Evolutionary conservation across 1,140 invertebrate species (phyloP).

Genomic region (Luehdorfia chinensis): DNA sequence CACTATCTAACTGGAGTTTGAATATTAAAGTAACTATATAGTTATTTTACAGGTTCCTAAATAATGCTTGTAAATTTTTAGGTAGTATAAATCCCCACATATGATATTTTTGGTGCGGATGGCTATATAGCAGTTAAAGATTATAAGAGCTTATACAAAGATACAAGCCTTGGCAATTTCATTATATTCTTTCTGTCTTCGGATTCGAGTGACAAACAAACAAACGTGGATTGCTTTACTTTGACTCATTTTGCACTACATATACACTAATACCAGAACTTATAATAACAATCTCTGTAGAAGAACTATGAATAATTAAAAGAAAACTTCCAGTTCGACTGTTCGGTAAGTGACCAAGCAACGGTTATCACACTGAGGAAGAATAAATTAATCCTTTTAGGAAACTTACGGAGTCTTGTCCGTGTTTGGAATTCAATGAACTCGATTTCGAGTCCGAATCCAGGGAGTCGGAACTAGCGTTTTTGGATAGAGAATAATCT

Average conservation of each 20-base stretch:
- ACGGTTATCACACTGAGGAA: slow-evolving; percentile 52
- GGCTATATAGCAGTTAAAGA: too few relatives aligned
- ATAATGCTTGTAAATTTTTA: too few relatives aligned
- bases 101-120: too few relatives aligned
- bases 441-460: slow-evolving; percentile 88
- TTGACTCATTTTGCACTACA: slow-evolving; percentile 42
- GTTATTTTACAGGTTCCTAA: too few relatives aligned
- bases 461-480: slow-evolving; percentile 87
- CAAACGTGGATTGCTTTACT: slow-evolving; percentile 53
- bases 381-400: slow-evolving; percentile 78
- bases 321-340: slow-evolving; percentile 10
- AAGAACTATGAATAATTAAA: neutral
- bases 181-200: slow-evolving; percentile 40
- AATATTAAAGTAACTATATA: too few relatives aligned
- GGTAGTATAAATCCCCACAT: too few relatives aligned
- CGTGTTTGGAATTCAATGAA: slow-evolving; percentile 89
- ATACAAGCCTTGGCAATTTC: slow-evolving; percentile 39
- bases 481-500: slow-evolving; percentile 71
- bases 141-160: too few relatives aligned
- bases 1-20: too few relatives aligned
- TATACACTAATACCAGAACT: slow-evolving; percentile 8
- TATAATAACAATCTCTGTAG: slow-evolving; percentile 4
- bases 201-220: slow-evolving; percentile 58
- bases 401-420: slow-evolving; percentile 84
- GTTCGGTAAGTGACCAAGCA: slow-evolving; percentile 46